These are phyloP conservation scores for Lasiurus borealis DNA, from an alignment of 2,113 vertebrate genomes.

Conservation along the genomic window DNA sequence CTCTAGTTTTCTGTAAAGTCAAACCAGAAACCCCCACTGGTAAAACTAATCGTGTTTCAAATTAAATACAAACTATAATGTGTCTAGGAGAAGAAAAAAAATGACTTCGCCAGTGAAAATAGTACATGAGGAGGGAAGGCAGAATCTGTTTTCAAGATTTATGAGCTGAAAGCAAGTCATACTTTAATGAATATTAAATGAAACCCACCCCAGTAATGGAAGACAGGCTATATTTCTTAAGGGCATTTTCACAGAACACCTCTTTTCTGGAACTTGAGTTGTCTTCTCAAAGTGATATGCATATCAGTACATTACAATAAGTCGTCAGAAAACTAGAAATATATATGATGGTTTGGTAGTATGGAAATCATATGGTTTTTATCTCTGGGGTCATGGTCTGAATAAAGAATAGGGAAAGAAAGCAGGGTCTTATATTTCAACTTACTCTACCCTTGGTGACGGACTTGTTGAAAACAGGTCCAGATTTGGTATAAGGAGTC, in stretches of 20 bases:
- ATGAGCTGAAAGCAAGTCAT: slow-evolving; percentile 67
- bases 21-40: slow-evolving; percentile 54
- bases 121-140: neutral
- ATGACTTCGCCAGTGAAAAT: slow-evolving; percentile 64
- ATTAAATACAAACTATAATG: slow-evolving; percentile 66
- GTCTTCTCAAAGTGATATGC: slow-evolving; percentile 28
- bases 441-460: neutral
- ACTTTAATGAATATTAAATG: slow-evolving; percentile 68
- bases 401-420: neutral
- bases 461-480: neutral
- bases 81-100: slow-evolving; percentile 69
- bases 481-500: neutral
- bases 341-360: neutral
- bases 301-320: neutral
- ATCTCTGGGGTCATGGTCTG: neutral
- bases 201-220: slow-evolving; percentile 18
- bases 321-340: slow-evolving; percentile 52
- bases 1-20: slow-evolving; percentile 71
- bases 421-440: slow-evolving; percentile 10
- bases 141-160: slow-evolving; percentile 71
- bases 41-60: slow-evolving; percentile 54
- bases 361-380: slow-evolving; percentile 37
- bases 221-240: neutral
- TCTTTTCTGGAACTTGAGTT: slow-evolving; percentile 59
- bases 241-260: neutral